These are phyloP conservation scores for Typhlomys cinereus DNA, from an alignment of 2,113 vertebrate genomes.

Conservation along the genomic window DNA sequence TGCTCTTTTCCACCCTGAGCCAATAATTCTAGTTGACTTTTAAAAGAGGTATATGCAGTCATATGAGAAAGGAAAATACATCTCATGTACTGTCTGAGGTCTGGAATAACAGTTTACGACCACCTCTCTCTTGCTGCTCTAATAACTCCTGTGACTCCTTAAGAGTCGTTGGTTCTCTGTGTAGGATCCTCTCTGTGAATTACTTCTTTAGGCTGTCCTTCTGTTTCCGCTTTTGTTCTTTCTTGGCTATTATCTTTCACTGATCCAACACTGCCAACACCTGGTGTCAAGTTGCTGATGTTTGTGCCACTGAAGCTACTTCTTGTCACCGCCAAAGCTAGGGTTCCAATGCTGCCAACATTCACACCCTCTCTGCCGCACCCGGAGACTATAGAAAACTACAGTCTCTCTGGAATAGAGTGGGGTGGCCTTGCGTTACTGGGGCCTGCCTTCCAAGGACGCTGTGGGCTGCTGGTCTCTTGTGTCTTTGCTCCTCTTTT, in stretches of 20 bases:
- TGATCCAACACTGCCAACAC: neutral
- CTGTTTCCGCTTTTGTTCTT: neutral
- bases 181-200: neutral
- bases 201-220: neutral
- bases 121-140: neutral
- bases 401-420: neutral
- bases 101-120: neutral
- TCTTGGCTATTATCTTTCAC: neutral
- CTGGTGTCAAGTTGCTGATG: conserved; percentile 20
- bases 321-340: neutral
- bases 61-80: too few relatives aligned
- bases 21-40: neutral
- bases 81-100: too few relatives aligned
- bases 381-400: conserved; percentile 14
- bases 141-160: neutral
- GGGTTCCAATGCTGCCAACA: neutral
- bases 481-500: neutral
- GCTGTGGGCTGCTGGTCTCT: too few relatives aligned
- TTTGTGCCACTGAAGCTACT: neutral
- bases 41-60: too few relatives aligned
- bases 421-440: neutral
- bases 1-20: neutral
- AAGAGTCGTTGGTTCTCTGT: neutral
- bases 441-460: neutral
- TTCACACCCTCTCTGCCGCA: neutral